phyloP scores from a whole-genome alignment of 1,140 invertebrate genomes.

The Pachyrhynchus sulphureomaculatus region DNA sequence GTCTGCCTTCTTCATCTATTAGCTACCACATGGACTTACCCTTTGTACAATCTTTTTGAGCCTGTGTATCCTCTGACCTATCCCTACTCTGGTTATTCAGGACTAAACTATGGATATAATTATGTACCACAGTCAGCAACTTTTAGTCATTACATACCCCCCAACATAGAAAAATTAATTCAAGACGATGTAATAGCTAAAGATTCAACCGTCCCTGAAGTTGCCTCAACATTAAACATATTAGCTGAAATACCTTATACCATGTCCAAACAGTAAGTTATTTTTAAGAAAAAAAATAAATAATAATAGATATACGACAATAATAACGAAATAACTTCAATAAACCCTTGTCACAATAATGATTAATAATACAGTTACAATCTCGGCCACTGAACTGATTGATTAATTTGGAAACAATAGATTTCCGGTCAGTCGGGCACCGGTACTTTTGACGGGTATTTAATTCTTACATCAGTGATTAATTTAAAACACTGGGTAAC shows the following conservation, averaged over 20 bases:
- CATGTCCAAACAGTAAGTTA: constrained; percentile 36
- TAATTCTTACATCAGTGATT: no score
- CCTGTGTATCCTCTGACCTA: constrained; percentile 16
- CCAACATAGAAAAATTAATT: constrained; percentile 11
- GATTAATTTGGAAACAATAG: no score
- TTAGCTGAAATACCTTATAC: constrained; percentile 41
- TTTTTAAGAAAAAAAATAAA: no score
- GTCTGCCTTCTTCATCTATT: neutral
- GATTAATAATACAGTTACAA: no score
- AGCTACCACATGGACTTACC: constrained; percentile 11
- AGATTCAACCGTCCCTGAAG: constrained; percentile 21
- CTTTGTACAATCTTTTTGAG: constrained; percentile 36
- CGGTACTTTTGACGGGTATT: no score
- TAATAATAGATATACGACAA: no score
- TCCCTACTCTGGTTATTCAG: constrained; percentile 11
- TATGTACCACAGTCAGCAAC: constrained; percentile 21
- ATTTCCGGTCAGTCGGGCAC: no score
- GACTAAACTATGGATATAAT: constrained; percentile 1
- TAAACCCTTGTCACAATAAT: no score
- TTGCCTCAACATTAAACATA: constrained; percentile 38
- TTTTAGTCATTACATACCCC: constrained; percentile 17
- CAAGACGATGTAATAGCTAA: constrained; percentile 19
- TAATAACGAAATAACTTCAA: no score
- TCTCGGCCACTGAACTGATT: no score
- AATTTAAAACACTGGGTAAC: no score